Base-by-base conservation (phyloP, 1,140 invertebrate species). In the Pemphigus obesinymphae region DNA sequence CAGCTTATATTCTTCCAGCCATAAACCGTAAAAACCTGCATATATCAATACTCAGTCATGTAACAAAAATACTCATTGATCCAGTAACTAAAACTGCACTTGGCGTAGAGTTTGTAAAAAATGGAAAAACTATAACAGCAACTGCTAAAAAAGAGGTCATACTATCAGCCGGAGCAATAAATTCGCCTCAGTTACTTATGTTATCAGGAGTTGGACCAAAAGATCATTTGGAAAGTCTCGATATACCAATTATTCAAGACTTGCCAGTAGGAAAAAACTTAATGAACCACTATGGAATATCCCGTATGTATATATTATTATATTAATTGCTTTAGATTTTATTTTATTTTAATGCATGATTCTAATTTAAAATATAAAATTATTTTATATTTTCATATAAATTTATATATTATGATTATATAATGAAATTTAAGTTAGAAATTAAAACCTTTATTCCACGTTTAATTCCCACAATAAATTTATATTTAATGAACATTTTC, bases 231-330 rank as follows among this genome's bases (percentile, higher is more conserved):
- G 86, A 90, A 68, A 89, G 91, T 31, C 86, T 94, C 1, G 90
- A 90, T 0, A 92, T 95, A 31, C 87, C 89, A 0, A 86, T 92
- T 0, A 86, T 94, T 15, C 87, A 92, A 84, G 89, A 93, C 82
- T 86, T 92, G 15, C 89, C 83, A 23, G 93, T 96, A 0, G 95
- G 95, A 0, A 89, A 91, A 82, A 95, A 95, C 86, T 88, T 96
- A 0, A 92, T 93, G 84, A 93, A 94, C 86, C 94, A 95, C 84
- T 89, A 93, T 23, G 92, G 83, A 34, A 84, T 82, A 70, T 82
- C 34, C 10, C 34, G 66, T 70, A 70, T 89, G 53, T 55, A 11
- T 13, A 53, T n/a, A n/a, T n/a, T n/a, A n/a, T n/a, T n/a, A n/a
- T n/a, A n/a, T n/a, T n/a, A n/a, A n/a, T n/a, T n/a, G n/a, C n/a